A percentile compares a stretch with the other conserved stretches of the same genome.
These are phyloP conservation scores for Orussus abietinus DNA, from an alignment of 1,140 invertebrate genomes.

Conservation along the genomic window DNA sequence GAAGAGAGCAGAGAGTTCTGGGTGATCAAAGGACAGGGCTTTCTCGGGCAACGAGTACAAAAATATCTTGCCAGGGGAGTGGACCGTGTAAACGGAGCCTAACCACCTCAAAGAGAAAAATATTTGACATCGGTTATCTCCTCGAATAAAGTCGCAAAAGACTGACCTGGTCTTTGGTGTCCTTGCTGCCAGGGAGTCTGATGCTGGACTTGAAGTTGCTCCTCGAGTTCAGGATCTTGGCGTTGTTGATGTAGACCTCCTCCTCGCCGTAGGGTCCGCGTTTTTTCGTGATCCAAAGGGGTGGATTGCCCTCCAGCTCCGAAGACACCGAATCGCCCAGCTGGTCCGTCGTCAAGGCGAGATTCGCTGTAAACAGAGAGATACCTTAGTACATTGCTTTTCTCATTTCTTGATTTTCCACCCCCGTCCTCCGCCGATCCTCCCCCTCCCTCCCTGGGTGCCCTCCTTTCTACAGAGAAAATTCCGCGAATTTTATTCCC, in stretches of 20 bases:
- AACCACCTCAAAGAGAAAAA: too few species aligned
- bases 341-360: slow-evolving; percentile 65
- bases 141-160: slow-evolving; percentile 3
- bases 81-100: too few species aligned
- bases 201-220: slow-evolving; percentile 61
- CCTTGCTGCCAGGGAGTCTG: slow-evolving; percentile 30
- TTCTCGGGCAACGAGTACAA: too few species aligned
- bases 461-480: too few species aligned
- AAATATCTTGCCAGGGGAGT: too few species aligned
- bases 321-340: slow-evolving; percentile 64
- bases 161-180: slow-evolving; percentile 66
- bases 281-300: slow-evolving; percentile 71
- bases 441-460: too few species aligned
- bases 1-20: too few species aligned
- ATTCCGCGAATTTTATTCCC: slow-evolving; percentile 10
- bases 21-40: too few species aligned
- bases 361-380: slow-evolving; percentile 60
- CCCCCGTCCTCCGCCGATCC: too few species aligned
- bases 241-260: slow-evolving; percentile 79
- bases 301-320: slow-evolving; percentile 74
- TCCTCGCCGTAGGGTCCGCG: slow-evolving; percentile 55
- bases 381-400: too few species aligned
- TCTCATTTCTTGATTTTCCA: too few species aligned
- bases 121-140: too few species aligned
- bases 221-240: slow-evolving; percentile 65